Conservation (phyloP, 2,113 vertebrate species). For the Phrynosoma blainvillii region DNA sequence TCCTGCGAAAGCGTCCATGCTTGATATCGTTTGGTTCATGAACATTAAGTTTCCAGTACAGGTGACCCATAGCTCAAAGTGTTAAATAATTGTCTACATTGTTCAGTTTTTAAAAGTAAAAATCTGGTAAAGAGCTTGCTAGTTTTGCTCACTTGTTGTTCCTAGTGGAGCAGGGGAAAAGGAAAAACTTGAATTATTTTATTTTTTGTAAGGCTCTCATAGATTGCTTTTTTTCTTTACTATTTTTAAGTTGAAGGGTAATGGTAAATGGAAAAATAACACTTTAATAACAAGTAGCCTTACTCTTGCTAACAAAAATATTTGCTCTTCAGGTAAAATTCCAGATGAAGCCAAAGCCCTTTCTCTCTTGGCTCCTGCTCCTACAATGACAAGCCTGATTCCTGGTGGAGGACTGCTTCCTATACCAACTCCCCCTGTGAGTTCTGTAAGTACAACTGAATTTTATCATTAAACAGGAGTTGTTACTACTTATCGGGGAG, state of each 20-base stretch:
- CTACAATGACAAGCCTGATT: constrained; percentile 89
- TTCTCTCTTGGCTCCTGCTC: constrained; percentile 90
- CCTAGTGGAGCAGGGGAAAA: constrained; percentile 83
- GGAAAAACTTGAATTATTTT: constrained; percentile 79
- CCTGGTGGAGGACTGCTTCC: constrained; percentile 93
- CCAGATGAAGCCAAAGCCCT: constrained; percentile 98
- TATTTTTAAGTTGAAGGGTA: constrained; percentile 81
- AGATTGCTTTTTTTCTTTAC: constrained; percentile 74
- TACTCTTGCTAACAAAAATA: constrained; percentile 76
- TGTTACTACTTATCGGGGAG: background rate
- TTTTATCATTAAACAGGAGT: background rate
- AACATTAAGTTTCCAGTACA: constrained; percentile 99
- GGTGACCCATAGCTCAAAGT: constrained; percentile 99
- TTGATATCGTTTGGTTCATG: constrained; percentile 99
- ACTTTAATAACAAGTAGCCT: constrained; percentile 50
- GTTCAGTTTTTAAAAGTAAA: constrained; percentile 85
- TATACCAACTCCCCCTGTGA: constrained; percentile 86
- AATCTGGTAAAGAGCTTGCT: constrained; percentile 84
- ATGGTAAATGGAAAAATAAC: constrained; percentile 76
- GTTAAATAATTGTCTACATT: constrained; percentile 98
- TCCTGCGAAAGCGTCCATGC: constrained; percentile 98
- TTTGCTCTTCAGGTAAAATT: constrained; percentile 95
- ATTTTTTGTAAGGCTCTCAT: constrained; percentile 81
- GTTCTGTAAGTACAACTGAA: constrained; percentile 62
- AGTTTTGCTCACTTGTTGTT: constrained; percentile 86